Base-by-base conservation (phyloP, 2,888 invertebrate genomes). In the Rosalia funebris region DNA sequence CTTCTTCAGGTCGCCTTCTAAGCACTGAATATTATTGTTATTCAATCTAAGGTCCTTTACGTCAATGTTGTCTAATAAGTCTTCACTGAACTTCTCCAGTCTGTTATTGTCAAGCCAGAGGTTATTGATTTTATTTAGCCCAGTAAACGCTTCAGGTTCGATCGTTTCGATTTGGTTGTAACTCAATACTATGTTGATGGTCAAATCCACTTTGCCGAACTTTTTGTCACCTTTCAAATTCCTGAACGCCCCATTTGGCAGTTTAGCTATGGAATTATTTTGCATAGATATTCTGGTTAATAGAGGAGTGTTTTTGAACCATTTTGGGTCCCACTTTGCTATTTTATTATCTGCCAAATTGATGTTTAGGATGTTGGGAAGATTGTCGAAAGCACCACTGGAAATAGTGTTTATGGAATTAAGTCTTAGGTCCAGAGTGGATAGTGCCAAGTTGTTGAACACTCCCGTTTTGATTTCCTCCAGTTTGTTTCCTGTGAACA, bases 41-140 rank as follows among this genome's bases (percentile, higher is more conserved):
- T 69, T 66, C 4, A 76, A 19, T 47, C 72, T 56, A 47, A 76
- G 62, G 57, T 72, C 71, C 14, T 63, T 61, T 5, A 75, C 59
- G 4, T 65, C 37, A 1, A 72, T 59, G 2, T 60, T 57, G 4
- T 67, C 45, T n/a, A 75, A 60, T 3, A 71, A 52, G 46, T 69
- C 61, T 14, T 60, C 67, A 3, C 60, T 48, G 46, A 72, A 70
- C 7, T 53, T 53, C 11, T 66, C 62, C 31, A 76, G 44, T 32
- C 62, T 45, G 41, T 76, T 76, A 39, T 74, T 59, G 54, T 75
- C 74, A 41, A 76, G 53, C 75, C 74, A 75, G 39, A 76, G 62
- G 52, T 74, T 69, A 32, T 74, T 72, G 11, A 76, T 66, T 52
- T 64, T 65, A n/a, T 59, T 50, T 10, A 76, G 19, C 16, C 68